phyloP scores from a whole-genome alignment of 2,888 invertebrate species.

The Drosophila macrospina region DNA sequence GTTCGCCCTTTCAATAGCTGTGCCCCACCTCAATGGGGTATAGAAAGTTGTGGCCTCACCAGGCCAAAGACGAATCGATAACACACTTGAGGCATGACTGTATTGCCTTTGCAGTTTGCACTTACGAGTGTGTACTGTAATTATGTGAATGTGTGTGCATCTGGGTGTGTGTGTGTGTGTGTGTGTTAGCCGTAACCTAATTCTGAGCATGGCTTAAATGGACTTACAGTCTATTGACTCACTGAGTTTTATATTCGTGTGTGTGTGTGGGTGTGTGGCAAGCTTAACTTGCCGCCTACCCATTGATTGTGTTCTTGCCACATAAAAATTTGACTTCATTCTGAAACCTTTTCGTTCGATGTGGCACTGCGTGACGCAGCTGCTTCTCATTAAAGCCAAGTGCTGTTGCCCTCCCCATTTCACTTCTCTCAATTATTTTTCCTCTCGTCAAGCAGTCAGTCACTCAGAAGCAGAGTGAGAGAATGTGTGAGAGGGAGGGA shows the following conservation, averaged over 20 bases:
- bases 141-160: constrained; percentile 39
- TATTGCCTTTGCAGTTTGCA: constrained; percentile 71
- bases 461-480: constrained; percentile 21
- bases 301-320: constrained; percentile 47
- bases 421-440: constrained; percentile 16
- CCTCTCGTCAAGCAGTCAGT: constrained; percentile 20
- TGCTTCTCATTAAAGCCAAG: constrained; percentile 67
- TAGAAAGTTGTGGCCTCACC: constrained; percentile 6
- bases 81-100: constrained; percentile 53
- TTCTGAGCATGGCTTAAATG: constrained; percentile 69
- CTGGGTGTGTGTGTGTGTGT: constrained; percentile 19
- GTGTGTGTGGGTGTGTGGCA: constrained; percentile 28
- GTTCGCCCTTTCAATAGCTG: background rate
- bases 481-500: background rate
- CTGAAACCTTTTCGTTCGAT: constrained; percentile 28
- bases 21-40: constrained; percentile 4
- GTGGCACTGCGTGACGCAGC: constrained; percentile 61
- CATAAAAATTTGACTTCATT: constrained; percentile 45
- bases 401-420: constrained; percentile 21
- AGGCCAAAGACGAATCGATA: constrained; percentile 57
- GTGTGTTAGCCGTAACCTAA: constrained; percentile 62
- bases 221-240: constrained; percentile 77
- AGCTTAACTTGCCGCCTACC: constrained; percentile 26
- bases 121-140: constrained; percentile 47
- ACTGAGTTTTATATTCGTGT: constrained; percentile 50